phyloP scores from a whole-genome alignment of 2,888 invertebrate genomes.

The Hypena proboscidalis region DNA sequence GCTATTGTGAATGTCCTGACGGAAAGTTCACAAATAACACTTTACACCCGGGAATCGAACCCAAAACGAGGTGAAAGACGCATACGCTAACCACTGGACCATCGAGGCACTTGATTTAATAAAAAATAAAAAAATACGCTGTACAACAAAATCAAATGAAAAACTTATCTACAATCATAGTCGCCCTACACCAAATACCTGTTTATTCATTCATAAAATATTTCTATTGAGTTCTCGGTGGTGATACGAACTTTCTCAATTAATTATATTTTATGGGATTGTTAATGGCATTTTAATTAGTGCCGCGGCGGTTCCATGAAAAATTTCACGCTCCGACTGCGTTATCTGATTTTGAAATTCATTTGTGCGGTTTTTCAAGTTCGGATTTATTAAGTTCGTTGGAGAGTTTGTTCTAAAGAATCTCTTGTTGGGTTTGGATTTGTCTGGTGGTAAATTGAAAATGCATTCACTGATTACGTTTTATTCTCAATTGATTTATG shows the following conservation, averaged over 20 bases:
- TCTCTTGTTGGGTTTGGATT: neutral
- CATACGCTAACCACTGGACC: no score
- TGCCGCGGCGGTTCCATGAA: conserved; percentile 20
- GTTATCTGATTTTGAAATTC: conserved; percentile 32
- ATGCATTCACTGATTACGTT: no score
- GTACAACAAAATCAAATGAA: no score
- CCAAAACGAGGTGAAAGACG: no score
- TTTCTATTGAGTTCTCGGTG: conserved; percentile 34
- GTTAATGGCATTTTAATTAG: conserved; percentile 50
- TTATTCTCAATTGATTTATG: no score
- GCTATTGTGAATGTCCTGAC: no score
- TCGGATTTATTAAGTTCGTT: conserved; percentile 9
- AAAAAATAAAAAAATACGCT: no score
- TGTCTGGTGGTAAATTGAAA: no score
- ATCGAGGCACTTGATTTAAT: no score
- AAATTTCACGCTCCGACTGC: conserved; percentile 29
- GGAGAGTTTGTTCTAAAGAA: conserved; percentile 6
- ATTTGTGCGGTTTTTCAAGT: conserved; percentile 19
- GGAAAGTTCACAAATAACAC: no score
- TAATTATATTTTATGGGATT: conserved; percentile 47
- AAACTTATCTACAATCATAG: conserved; percentile 2
- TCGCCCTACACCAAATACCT: conserved; percentile 39
- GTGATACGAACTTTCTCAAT: conserved; percentile 41
- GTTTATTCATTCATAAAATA: conserved; percentile 44
- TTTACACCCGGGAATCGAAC: no score